Base-by-base conservation (phyloP, 2,888 invertebrate species). In the Autographa pulchrina region DNA sequence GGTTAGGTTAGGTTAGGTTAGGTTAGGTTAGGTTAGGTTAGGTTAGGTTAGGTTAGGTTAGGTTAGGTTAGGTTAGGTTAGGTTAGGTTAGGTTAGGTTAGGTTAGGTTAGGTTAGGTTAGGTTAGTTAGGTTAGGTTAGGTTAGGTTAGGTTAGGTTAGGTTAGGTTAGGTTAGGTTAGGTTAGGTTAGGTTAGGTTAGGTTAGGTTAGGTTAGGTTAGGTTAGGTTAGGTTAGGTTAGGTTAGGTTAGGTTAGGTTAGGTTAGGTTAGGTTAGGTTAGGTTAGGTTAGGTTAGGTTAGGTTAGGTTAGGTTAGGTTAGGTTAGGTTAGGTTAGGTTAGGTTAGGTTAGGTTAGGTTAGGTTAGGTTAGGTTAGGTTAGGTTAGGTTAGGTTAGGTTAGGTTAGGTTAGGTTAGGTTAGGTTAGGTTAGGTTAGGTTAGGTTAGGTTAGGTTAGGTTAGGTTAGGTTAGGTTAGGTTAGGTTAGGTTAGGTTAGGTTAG, bases 251-350 rank as follows among this genome's bases (percentile, higher is more conserved):
- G 73, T 74, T 72, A 75, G 75, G 43, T 62, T 43, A 62, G 62
- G 62, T n/a, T 48, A 18, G 20, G 61, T 31, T 60, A 72, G 72
- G 74, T 72, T 72, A 68, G 74, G 74, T 74, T 72, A 73, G 77
- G 74, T 74, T 72, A 74, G 77, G 70, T 71, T 70, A 68, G 74
- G 78, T 72, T 76, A 68, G 72, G 75, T 76, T 72, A 72, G 72
- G 75, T 75, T 75, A 75, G 75, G 75, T 75, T 75, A 72, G 75
- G 75, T 75, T 75, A 72, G 74, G 74, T 75, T 65, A 70, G 74
- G 70, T 74, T 74, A 74, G 75, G 75, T 71, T 75, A 68, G 79
- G 79, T 79, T 79, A 77, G 79, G 77, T 78, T 78, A 76, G 79
- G 79, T 78, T 78, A 76, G 78, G 78, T 56, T 78, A 72, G n/a